Conservation (phyloP, 2,113 vertebrate species). For the Taxidea taxus region DNA sequence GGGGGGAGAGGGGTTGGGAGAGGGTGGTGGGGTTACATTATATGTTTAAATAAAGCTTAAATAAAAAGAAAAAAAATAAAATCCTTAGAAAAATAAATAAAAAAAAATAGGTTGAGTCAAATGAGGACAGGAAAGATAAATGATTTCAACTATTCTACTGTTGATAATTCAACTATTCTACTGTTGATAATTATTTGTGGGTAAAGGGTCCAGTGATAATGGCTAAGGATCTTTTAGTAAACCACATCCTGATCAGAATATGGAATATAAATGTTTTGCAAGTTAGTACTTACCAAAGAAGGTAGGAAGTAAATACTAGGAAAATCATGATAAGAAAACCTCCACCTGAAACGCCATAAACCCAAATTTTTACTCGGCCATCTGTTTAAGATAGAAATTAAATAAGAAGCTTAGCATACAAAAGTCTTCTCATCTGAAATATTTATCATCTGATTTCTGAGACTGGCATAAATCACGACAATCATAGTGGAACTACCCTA, state of each 20-base stretch:
- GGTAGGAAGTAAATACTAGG: conserved; percentile 92
- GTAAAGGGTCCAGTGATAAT: neutral
- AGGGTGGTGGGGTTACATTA: no score
- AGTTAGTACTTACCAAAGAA: conserved; percentile 91
- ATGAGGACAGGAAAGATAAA: neutral
- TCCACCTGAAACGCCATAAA: conserved; percentile 93
- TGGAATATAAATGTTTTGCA: neutral
- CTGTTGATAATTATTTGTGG: neutral
- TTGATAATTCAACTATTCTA: neutral
- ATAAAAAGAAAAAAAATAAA: no score
- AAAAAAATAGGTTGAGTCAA: no score
- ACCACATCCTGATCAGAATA: neutral
- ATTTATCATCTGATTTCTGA: neutral
- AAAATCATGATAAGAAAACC: conserved; percentile 93
- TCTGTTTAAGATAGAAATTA: conserved; percentile 86
- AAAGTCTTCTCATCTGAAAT: neutral
- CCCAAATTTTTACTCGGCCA: conserved; percentile 96
- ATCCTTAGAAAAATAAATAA: no score
- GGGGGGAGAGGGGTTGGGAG: no score
- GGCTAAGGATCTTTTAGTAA: neutral
- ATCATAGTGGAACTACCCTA: neutral
- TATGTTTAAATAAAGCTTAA: no score
- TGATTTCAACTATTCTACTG: neutral
- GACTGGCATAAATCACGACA: neutral
- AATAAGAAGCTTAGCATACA: conserved; percentile 32